Percentiles rank a stretch among this genome's conserved stretches.
Conservation (phyloP, 2,888 invertebrate species). For the Agriopis marginaria region DNA sequence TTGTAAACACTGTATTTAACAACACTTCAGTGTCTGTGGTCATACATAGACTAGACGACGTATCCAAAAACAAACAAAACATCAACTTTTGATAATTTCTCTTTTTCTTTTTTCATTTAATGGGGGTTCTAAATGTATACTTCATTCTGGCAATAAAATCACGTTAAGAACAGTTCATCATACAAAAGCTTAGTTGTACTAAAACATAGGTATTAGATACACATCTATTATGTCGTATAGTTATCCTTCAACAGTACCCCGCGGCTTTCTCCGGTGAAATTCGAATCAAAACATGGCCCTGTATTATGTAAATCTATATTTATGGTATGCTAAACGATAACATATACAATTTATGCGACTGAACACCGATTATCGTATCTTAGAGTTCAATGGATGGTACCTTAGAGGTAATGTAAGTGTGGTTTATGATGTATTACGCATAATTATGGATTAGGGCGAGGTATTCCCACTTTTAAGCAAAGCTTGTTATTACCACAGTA, state of each 20-base stretch:
- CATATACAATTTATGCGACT: constrained; percentile 34
- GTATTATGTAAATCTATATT: constrained; percentile 39
- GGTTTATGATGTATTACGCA: constrained; percentile 4
- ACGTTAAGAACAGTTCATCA: no score
- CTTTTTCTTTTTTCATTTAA: no score
- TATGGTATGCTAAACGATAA: constrained; percentile 35
- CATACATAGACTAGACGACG: no score
- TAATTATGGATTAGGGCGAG: neutral
- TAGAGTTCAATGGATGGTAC: constrained; percentile 5
- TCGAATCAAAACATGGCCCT: constrained; percentile 53
- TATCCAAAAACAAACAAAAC: no score
- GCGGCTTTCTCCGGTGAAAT: constrained; percentile 61
- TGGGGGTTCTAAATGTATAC: neutral
- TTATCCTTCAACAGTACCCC: constrained; percentile 49
- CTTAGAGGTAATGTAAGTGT: constrained; percentile 11
- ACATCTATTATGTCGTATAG: constrained; percentile 35
- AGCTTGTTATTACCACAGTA: no score
- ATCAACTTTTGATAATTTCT: no score
- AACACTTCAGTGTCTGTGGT: no score
- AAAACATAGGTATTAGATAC: constrained; percentile 27
- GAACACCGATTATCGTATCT: constrained; percentile 27
- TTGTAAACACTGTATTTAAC: no score
- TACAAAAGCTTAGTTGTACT: constrained; percentile 8
- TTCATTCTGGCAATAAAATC: no score
- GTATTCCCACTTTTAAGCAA: no score